Evolutionary conservation across 1,140 invertebrate genomes (phyloP).

Genomic region (Vanessa tameamea): DNA sequence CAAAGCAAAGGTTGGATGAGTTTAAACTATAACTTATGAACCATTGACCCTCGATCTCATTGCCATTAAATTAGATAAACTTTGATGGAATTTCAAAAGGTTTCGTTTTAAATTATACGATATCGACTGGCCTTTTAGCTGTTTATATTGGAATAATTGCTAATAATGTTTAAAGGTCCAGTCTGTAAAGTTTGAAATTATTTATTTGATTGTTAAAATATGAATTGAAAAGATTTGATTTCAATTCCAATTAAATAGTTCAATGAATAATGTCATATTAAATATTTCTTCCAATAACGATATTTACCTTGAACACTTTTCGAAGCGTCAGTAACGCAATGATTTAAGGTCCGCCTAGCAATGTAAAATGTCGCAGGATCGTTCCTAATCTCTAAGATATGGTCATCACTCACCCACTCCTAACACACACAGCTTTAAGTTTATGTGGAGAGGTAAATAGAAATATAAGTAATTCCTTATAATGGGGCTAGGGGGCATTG

Average conservation of each 20-base stretch:
- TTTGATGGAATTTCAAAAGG: slow-evolving; percentile 26
- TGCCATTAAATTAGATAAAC: slow-evolving; percentile 27
- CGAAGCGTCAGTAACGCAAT: not conserved
- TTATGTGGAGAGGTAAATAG: too few relatives aligned
- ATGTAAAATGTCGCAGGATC: too few relatives aligned
- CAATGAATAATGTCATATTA: not conserved
- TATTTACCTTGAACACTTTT: not conserved
- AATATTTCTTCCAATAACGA: not conserved
- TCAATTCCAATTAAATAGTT: not conserved
- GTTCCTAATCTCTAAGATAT: too few relatives aligned
- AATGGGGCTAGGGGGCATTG: too few relatives aligned
- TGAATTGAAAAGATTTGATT: not conserved
- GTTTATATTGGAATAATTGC: slow-evolving; percentile 15
- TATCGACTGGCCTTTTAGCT: not conserved
- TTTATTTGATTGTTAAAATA: not conserved
- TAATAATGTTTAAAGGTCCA: not conserved
- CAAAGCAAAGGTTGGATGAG: slow-evolving; percentile 17
- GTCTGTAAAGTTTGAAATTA: slow-evolving; percentile 18
- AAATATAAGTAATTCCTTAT: too few relatives aligned
- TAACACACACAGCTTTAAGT: too few relatives aligned
- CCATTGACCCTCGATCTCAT: slow-evolving; percentile 1
- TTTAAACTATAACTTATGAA: slow-evolving; percentile 21
- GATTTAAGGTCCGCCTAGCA: too few relatives aligned
- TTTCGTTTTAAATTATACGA: not conserved
- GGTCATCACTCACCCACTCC: too few relatives aligned